Base-by-base conservation (phyloP, 2,888 invertebrate species). In the Eristalinus sepulchralis region DNA sequence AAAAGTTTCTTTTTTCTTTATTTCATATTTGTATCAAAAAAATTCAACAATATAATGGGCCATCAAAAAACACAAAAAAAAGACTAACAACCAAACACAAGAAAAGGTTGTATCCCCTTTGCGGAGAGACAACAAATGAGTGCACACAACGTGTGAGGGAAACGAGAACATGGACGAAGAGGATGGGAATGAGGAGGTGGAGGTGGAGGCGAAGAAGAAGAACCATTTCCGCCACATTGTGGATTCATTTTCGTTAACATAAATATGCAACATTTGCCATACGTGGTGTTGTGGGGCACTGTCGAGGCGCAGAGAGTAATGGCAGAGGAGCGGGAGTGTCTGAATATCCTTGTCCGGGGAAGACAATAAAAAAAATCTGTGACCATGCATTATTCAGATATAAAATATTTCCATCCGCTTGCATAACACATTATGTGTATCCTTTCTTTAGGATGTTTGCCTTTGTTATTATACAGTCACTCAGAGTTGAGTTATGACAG, bases 31-130 rank as follows among this genome's bases (percentile, higher is more conserved):
- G 82, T 85, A 82, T 82, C 77, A 77, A 82, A 85, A 78, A 68
- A 85, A 85, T 59, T 81, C 67, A 84, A 84, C 77, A 78, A 70
- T 73, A 64, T 82, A 85, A 85, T 82, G 85, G 85, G 85, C 73
- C 85, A 39, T 82, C 73, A 68, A 71, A 63, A 67, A 59, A 31
- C 3, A 39, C 0, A 39, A 57, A 62, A 47, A 70, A 11, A 10
- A 33, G 27, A 27, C 27, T 27, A 47, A 60, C 33, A 60, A 36
- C 22, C n/a, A 31, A 22, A 59, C 59, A 68, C 11, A 70, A 62
- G 31, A 53, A 22, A 13, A 62, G 33, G 17, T 27, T 17, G 1
- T 24, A 34, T 22, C 53, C 13, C 64, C 57, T 75, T 53, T 39
- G 53, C 31, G 9, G 22, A 57, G 13, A 53, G 31, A 47, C 47